Evolutionary conservation across 2,888 invertebrate genomes (phyloP).

Genomic region (Pedicia rivosa): DNA sequence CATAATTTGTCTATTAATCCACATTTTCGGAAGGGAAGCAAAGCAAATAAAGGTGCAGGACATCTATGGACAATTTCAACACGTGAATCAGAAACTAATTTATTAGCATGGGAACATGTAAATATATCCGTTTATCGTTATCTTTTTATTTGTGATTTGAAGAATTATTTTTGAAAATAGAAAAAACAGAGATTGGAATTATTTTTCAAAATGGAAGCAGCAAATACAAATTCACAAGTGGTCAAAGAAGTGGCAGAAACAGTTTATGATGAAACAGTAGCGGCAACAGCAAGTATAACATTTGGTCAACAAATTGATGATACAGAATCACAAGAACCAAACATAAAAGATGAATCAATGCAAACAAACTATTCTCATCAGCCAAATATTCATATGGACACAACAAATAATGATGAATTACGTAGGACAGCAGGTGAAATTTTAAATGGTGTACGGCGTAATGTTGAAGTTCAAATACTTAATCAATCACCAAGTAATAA

Average conservation of each 20-base stretch:
- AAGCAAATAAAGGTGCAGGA: slow-evolving; percentile 75
- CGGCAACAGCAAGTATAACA: slow-evolving; percentile 25
- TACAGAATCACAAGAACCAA: neutral
- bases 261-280: slow-evolving; percentile 25
- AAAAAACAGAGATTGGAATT: slow-evolving; percentile 38
- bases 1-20: slow-evolving; percentile 87
- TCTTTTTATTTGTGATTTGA: neutral
- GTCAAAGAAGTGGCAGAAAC: slow-evolving; percentile 16
- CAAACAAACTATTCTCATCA: too few relatives aligned
- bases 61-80: slow-evolving; percentile 79
- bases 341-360: too few relatives aligned
- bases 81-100: slow-evolving; percentile 37
- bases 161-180: slow-evolving; percentile 17
- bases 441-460: slow-evolving; percentile 38
- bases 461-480: slow-evolving; percentile 42
- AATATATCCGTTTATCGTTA: slow-evolving; percentile 13
- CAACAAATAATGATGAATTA: slow-evolving; percentile 26
- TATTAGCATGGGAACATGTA: slow-evolving; percentile 40
- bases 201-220: slow-evolving; percentile 34
- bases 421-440: slow-evolving; percentile 42
- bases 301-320: slow-evolving; percentile 14
- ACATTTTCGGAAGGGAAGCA: slow-evolving; percentile 74
- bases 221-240: slow-evolving; percentile 18
- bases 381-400: slow-evolving; percentile 8
- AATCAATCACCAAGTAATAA: slow-evolving; percentile 14